Conservation (phyloP, 2,888 invertebrate genomes). For the Cataglyphis cursor region DNA sequence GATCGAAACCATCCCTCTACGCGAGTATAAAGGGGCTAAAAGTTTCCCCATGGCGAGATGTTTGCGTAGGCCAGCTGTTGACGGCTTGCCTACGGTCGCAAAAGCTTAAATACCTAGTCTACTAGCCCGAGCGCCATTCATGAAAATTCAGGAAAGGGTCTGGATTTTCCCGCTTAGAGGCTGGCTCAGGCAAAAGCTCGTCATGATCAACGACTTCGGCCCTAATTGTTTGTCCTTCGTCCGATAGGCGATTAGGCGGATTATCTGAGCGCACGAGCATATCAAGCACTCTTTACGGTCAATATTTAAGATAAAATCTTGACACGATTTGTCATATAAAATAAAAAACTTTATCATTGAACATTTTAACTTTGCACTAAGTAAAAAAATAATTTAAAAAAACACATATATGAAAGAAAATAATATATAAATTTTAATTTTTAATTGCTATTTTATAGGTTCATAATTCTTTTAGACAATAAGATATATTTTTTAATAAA, state of each 20-base stretch:
- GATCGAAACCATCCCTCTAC: slow-evolving; percentile 56
- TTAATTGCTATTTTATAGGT: not conserved
- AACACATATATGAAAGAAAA: not conserved
- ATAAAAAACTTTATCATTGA: not conserved
- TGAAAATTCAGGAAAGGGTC: slow-evolving; percentile 61
- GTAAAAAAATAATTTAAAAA: not conserved
- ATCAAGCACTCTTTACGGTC: slow-evolving; percentile 31
- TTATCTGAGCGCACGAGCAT: slow-evolving; percentile 36
- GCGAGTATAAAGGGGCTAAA: slow-evolving; percentile 70
- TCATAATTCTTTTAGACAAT: not conserved
- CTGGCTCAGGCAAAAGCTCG: slow-evolving; percentile 42
- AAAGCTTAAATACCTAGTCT: slow-evolving; percentile 71
- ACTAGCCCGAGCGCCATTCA: slow-evolving; percentile 50
- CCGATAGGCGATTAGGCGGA: slow-evolving; percentile 52
- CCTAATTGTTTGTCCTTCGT: slow-evolving; percentile 54
- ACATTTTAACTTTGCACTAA: not conserved
- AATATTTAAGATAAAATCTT: slow-evolving; percentile 33
- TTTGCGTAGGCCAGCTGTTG: slow-evolving; percentile 79
- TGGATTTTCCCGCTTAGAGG: slow-evolving; percentile 30
- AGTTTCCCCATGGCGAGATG: slow-evolving; percentile 73
- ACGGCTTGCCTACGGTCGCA: slow-evolving; percentile 73
- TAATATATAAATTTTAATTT: not conserved
- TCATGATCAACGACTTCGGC: slow-evolving; percentile 54
- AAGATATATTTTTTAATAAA: not conserved
- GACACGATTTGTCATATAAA: not conserved